A percentile compares a stretch with the other conserved stretches of the same genome.
phyloP scores from a whole-genome alignment of 2,797 vertebrate genomes.

The Bradypodion ventrale region DNA sequence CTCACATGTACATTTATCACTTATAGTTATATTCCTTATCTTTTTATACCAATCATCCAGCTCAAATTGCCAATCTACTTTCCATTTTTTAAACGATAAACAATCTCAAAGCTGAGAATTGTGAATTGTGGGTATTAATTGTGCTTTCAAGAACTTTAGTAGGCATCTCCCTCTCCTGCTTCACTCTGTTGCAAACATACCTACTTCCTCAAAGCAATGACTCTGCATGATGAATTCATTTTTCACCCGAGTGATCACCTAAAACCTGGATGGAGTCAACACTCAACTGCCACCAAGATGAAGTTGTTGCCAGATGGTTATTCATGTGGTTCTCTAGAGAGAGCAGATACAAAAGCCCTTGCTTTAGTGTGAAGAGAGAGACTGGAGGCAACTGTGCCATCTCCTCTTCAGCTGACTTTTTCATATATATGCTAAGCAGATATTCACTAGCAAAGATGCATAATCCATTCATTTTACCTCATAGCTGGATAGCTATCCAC shows the following conservation, averaged over 20 bases:
- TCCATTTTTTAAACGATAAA: too few species aligned
- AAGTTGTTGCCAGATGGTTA: not conserved
- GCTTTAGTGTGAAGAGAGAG: not conserved
- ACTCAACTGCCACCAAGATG: not conserved
- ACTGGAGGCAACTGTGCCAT: accelerated
- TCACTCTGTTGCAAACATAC: not conserved
- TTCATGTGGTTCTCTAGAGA: not conserved
- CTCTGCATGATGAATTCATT: not conserved
- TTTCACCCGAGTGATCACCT: accelerated
- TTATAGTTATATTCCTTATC: too few species aligned
- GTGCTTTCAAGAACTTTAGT: not conserved
- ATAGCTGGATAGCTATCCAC: not conserved
- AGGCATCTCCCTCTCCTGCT: not conserved
- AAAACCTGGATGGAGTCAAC: not conserved
- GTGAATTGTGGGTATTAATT: not conserved
- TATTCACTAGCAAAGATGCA: constrained; percentile 14
- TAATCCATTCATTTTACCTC: constrained; percentile 1
- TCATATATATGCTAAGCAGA: constrained; percentile 45
- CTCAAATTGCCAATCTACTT: too few species aligned
- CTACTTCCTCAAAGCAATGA: accelerated
- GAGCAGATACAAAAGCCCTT: not conserved
- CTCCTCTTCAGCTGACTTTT: constrained; percentile 18
- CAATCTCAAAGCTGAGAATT: too few species aligned
- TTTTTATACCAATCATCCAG: too few species aligned
- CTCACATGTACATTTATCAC: too few species aligned